Evolutionary conservation across 2,797 vertebrate genomes (phyloP).

Genomic region (Microhierax caerulescens): DNA sequence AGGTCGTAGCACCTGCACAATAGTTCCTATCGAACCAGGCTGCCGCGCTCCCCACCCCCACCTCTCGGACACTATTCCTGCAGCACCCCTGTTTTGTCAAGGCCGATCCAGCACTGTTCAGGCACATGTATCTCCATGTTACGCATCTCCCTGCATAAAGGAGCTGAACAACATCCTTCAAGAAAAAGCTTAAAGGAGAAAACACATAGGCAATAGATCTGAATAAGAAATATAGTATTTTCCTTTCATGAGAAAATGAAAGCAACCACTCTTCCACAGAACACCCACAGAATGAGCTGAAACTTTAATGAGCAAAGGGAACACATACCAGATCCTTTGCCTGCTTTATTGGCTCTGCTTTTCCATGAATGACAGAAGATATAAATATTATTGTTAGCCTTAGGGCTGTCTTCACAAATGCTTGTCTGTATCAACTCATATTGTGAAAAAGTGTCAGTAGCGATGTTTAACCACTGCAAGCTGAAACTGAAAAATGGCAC

Average conservation of each 20-base stretch:
- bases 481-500: slow-evolving; percentile 70
- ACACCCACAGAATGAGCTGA: slow-evolving; percentile 51
- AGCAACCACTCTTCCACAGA: slow-evolving; percentile 56
- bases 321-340: slow-evolving; percentile 43
- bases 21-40: background rate
- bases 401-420: slow-evolving; percentile 66
- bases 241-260: slow-evolving; percentile 57
- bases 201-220: slow-evolving; percentile 25
- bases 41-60: background rate
- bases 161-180: slow-evolving; percentile 49
- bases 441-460: slow-evolving; percentile 57
- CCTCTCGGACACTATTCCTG: background rate
- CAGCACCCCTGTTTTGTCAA: background rate
- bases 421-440: slow-evolving; percentile 71
- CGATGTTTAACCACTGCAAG: slow-evolving; percentile 66
- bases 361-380: slow-evolving; percentile 59
- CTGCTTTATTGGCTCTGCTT: slow-evolving; percentile 66
- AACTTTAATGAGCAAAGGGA: slow-evolving; percentile 63
- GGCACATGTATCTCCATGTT: background rate
- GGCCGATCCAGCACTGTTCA: background rate
- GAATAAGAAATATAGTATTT: slow-evolving; percentile 52
- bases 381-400: slow-evolving; percentile 75
- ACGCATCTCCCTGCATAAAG: background rate
- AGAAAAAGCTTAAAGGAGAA: slow-evolving; percentile 50
- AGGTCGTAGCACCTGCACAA: no score